Percentiles rank a stretch among this genome's conserved stretches.
These are phyloP conservation scores for Eupithecia centaureata DNA, from an alignment of 2,888 invertebrate species.

Conservation along the genomic window DNA sequence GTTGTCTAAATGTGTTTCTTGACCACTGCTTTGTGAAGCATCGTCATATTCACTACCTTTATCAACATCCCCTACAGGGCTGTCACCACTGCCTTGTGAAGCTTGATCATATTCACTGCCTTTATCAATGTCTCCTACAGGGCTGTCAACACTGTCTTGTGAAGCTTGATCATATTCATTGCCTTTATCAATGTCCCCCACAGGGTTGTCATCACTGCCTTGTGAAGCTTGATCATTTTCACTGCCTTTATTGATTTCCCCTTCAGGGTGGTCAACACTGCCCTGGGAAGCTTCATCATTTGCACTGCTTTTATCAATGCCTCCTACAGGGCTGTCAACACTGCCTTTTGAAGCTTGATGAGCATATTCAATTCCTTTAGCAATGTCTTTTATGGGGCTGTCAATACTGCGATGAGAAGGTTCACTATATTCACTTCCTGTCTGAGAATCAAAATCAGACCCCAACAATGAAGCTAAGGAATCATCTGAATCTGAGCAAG, in stretches of 20 bases:
- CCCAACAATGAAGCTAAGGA: slow-evolving; percentile 53
- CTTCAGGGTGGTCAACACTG: too few relatives aligned
- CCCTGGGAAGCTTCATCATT: slow-evolving; percentile 61
- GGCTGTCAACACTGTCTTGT: slow-evolving; percentile 57
- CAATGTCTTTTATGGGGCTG: too few relatives aligned
- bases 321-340: too few relatives aligned
- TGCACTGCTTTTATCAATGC: slow-evolving; percentile 71
- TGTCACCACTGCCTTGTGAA: slow-evolving; percentile 56
- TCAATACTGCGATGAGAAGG: too few relatives aligned
- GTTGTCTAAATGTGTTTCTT: slow-evolving; percentile 55
- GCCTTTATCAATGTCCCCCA: slow-evolving; percentile 70
- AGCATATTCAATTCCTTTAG: too few relatives aligned
- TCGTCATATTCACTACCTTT: too few relatives aligned
- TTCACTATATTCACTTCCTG: too few relatives aligned
- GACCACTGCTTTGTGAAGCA: slow-evolving; percentile 54
- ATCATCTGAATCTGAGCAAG: slow-evolving; percentile 59
- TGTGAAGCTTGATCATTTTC: slow-evolving; percentile 63
- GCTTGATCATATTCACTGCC: slow-evolving; percentile 66
- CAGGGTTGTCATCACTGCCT: slow-evolving; percentile 56
- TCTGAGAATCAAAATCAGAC: slow-evolving; percentile 54
- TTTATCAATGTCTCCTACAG: slow-evolving; percentile 66
- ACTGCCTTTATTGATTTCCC: slow-evolving; percentile 70
- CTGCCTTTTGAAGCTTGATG: too few relatives aligned
- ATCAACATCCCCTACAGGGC: too few relatives aligned
- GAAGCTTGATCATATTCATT: slow-evolving; percentile 63